Conservation (phyloP, 92 coral and sea anemone genomes). For the Parazoanthus swiftii region DNA sequence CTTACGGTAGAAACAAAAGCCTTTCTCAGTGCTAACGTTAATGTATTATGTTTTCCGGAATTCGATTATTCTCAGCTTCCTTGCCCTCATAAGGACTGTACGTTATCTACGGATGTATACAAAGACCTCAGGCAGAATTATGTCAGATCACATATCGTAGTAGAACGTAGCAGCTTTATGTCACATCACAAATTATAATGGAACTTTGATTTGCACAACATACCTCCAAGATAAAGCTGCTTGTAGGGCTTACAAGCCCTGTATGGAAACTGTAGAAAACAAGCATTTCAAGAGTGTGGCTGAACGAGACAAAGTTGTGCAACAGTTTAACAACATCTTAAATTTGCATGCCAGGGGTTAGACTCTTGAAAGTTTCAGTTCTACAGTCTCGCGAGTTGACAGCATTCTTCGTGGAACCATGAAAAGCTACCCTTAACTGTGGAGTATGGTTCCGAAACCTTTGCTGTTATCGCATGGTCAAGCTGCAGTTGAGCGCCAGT, state of each 20-base stretch:
- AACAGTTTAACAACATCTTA: constrained; percentile 22
- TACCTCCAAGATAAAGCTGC: no score
- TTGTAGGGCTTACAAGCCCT: no score
- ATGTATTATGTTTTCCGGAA: constrained; percentile 10
- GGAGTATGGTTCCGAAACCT: constrained; percentile 25
- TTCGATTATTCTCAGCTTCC: constrained; percentile 4
- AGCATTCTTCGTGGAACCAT: constrained; percentile 24
- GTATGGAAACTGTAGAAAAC: neutral
- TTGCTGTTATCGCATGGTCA: constrained; percentile 26
- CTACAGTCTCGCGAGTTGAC: constrained; percentile 29
- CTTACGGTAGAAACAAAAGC: neutral
- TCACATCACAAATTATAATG: no score
- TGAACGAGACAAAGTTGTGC: constrained; percentile 27
- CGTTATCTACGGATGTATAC: neutral
- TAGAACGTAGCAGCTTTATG: no score
- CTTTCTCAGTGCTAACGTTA: constrained; percentile 4
- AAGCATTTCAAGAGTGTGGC: constrained; percentile 28
- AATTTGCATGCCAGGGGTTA: constrained; percentile 24
- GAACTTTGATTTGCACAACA: no score
- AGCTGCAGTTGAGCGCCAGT: constrained; percentile 26
- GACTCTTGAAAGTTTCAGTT: constrained; percentile 15
- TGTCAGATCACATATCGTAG: neutral
- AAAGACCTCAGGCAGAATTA: constrained; percentile 2
- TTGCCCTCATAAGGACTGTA: constrained; percentile 17
- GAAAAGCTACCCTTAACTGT: constrained; percentile 20